Evolutionary conservation across 2,113 vertebrate species (phyloP), one percentile per base, ranked within the genome.

Genomic region (Dermatemys mawii): DNA sequence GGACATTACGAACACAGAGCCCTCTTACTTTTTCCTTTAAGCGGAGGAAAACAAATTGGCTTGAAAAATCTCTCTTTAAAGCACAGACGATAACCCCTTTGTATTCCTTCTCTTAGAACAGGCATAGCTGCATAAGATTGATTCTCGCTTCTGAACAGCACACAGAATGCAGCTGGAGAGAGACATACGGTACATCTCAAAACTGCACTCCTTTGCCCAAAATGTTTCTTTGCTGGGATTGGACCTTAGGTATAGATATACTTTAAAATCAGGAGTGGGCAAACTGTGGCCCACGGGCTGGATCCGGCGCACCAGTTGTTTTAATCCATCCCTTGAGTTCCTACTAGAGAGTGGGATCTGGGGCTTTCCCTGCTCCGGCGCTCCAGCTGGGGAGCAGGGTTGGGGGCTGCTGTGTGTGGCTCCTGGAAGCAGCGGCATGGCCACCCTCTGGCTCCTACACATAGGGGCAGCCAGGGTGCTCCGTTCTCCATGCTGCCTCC

Each of bases 21-120:
- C 3, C 48, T 78, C 35, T 83, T 44, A 85, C 4, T 11, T 41
- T 11, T 93, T 94, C 92, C 48, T 83, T 97, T 54, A 88, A 96
- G 91, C 90, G 83, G 67, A 70, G n/a, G 51, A 70, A 78, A 82
- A 96, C 46, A 78, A 82, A 83, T 51, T 50, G 84, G 63, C 57
- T 83, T 46, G 38, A 76, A 50, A 88, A 60, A 60, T n/a, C 16
- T 78, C 86, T 83, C 81, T 75, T 83, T 78, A 87, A 93, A 90
- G 67, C 53, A 73, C 55, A 95, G 60, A 91, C 48, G 67, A 81
- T 46, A 75, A 83, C 76, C 55, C 27, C 87, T 70, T 41, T 13
- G 26, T 54, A 70, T 86, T 38, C 6, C 51, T 11, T 41, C 57
- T 86, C 54, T 35, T 38, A 76, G 73, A 88, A 9, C 3, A 60